Percentiles rank a stretch among this genome's conserved stretches.
phyloP scores from a whole-genome alignment of 2,113 vertebrate species.

The Eira barbara region DNA sequence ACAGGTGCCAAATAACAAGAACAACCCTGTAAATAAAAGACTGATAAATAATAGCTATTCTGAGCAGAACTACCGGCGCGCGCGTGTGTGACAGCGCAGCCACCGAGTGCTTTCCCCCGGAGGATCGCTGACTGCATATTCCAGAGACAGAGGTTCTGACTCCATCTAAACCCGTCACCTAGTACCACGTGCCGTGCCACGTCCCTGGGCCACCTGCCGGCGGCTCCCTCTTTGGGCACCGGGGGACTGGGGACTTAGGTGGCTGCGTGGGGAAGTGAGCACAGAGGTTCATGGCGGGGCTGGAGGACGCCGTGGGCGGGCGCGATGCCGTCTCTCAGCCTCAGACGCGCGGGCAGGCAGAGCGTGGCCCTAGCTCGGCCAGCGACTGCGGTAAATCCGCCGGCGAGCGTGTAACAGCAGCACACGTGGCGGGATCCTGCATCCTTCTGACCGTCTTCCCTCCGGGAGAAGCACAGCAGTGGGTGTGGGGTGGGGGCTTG shows the following conservation, averaged over 20 bases:
- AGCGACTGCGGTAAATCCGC: too few species aligned
- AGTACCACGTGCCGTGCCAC: accelerated
- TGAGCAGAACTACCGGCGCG: neutral
- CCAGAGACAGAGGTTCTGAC: neutral
- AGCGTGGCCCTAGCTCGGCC: accelerated
- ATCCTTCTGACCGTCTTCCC: too few species aligned
- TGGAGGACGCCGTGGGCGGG: accelerated
- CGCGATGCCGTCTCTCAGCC: accelerated
- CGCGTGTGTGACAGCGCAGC: neutral
- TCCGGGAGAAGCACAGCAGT: accelerated
- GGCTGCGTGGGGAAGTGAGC: accelerated
- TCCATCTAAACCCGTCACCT: neutral
- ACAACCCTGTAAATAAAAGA: constrained; percentile 12
- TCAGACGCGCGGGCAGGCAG: accelerated
- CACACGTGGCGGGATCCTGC: accelerated
- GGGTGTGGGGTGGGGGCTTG: neutral
- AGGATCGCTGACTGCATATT: neutral
- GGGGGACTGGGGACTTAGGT: neutral
- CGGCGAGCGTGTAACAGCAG: accelerated
- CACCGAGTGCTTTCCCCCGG: neutral
- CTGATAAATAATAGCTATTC: neutral
- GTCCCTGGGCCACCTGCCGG: neutral
- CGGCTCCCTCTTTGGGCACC: too few species aligned
- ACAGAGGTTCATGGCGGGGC: accelerated
- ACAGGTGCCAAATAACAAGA: constrained; percentile 39